phyloP scores from a whole-genome alignment of 1,140 invertebrate genomes.

The Spodoptera frugiperda region DNA sequence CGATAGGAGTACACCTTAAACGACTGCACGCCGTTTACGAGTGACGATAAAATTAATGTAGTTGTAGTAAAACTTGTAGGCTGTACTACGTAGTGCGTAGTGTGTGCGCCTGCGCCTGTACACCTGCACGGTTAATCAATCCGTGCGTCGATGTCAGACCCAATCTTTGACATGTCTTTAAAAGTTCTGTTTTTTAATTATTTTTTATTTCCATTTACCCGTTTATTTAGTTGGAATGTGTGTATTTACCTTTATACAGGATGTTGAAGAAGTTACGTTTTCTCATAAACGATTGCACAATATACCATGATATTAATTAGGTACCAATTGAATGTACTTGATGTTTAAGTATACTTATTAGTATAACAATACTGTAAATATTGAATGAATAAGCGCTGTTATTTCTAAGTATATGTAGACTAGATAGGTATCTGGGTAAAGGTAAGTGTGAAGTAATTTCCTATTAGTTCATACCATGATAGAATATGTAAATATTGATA shows the following conservation, averaged over 20 bases:
- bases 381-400: too few relatives aligned
- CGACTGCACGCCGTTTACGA: constrained; percentile 13
- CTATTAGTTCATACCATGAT: constrained; percentile 50
- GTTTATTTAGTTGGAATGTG: too few relatives aligned
- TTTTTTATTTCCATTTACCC: too few relatives aligned
- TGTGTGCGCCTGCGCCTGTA: background rate
- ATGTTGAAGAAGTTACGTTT: too few relatives aligned
- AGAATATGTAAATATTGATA: constrained; percentile 61
- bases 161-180: background rate
- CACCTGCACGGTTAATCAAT: background rate
- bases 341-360: too few relatives aligned
- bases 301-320: too few relatives aligned
- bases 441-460: constrained; percentile 42
- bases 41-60: constrained; percentile 35
- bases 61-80: constrained; percentile 3
- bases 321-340: too few relatives aligned
- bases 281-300: too few relatives aligned
- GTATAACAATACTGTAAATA: too few relatives aligned
- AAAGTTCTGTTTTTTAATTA: background rate
- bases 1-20: constrained; percentile 8
- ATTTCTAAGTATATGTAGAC: background rate
- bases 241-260: too few relatives aligned
- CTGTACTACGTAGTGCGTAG: background rate
- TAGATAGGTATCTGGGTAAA: background rate
- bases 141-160: background rate